Evolutionary conservation across 2,888 invertebrate species (phyloP).

Genomic region (Netelia fuscicornis): DNA sequence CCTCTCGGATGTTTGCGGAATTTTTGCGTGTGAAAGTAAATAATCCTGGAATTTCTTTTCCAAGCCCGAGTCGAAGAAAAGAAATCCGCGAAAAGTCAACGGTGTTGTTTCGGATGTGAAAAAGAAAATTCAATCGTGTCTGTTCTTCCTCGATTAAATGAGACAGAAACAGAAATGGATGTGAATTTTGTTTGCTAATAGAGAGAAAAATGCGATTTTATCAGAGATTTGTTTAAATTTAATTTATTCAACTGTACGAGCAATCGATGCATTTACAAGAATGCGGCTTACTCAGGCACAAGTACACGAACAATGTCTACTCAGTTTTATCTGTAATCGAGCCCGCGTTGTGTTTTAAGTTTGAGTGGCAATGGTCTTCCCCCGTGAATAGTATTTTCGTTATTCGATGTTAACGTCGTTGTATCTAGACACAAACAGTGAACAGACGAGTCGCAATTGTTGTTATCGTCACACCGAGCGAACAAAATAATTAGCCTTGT

Average conservation of each 20-base stretch:
- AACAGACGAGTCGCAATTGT: conserved; percentile 16
- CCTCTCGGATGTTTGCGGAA: conserved; percentile 35
- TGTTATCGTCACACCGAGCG: conserved; percentile 21
- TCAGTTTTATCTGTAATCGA: conserved; percentile 39
- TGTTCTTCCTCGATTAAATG: too few species aligned
- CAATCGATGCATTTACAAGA: neutral
- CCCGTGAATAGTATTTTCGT: conserved; percentile 56
- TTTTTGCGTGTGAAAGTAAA: conserved; percentile 61
- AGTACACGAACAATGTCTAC: conserved; percentile 49
- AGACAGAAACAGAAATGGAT: too few species aligned
- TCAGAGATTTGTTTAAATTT: neutral
- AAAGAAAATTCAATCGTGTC: too few species aligned
- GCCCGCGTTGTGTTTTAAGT: conserved; percentile 48
- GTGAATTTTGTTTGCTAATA: too few species aligned
- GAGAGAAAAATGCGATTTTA: neutral
- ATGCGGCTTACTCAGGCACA: conserved; percentile 35
- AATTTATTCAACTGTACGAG: too few species aligned
- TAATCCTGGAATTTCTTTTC: neutral
- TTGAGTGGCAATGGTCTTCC: conserved; percentile 61
- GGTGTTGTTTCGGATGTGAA: too few species aligned
- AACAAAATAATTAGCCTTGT: conserved; percentile 21
- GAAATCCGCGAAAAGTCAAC: conserved; percentile 18
- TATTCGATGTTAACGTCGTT: conserved; percentile 54
- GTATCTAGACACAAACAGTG: conserved; percentile 10
- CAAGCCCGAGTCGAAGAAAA: neutral